Conservation (phyloP, 2,113 vertebrate species). For the Sciurus niger region DNA sequence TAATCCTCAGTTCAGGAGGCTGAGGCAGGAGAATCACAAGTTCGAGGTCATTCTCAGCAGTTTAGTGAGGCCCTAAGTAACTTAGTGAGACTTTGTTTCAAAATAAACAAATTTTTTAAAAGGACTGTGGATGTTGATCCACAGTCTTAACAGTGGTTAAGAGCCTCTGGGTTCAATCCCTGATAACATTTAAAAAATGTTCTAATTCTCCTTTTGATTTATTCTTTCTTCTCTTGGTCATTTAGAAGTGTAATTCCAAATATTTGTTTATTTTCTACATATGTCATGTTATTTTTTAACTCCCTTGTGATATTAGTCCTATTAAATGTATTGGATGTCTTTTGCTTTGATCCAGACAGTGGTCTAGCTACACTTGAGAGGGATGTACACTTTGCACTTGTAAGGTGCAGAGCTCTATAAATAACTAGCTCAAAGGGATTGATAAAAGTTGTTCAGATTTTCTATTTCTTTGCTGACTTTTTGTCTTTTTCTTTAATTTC, state of each 20-base stretch:
- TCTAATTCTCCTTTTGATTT: background rate
- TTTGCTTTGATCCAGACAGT: background rate
- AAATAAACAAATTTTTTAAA: too few relatives aligned
- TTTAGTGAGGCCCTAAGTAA: too few relatives aligned
- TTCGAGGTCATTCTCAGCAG: too few relatives aligned
- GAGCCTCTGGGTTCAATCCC: too few relatives aligned
- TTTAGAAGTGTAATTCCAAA: conserved; percentile 24
- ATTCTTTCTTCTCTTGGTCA: background rate
- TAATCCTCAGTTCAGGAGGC: too few relatives aligned
- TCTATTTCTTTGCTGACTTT: background rate
- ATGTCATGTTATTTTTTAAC: background rate
- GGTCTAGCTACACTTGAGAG: background rate
- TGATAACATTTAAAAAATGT: too few relatives aligned
- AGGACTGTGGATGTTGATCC: too few relatives aligned
- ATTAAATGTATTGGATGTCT: background rate
- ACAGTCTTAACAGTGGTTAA: too few relatives aligned
- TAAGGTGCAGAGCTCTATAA: background rate
- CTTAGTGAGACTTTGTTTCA: too few relatives aligned
- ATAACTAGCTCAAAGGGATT: background rate
- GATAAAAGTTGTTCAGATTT: background rate
- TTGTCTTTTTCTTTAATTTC: background rate
- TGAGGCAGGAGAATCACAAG: too few relatives aligned
- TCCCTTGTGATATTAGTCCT: background rate
- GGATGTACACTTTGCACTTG: background rate
- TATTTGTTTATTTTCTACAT: conserved; percentile 31